A percentile compares a stretch with the other conserved stretches of the same genome.
phyloP scores from a whole-genome alignment of 35 echinoderm and acorn worm species.

The Ophioderma brevispina region DNA sequence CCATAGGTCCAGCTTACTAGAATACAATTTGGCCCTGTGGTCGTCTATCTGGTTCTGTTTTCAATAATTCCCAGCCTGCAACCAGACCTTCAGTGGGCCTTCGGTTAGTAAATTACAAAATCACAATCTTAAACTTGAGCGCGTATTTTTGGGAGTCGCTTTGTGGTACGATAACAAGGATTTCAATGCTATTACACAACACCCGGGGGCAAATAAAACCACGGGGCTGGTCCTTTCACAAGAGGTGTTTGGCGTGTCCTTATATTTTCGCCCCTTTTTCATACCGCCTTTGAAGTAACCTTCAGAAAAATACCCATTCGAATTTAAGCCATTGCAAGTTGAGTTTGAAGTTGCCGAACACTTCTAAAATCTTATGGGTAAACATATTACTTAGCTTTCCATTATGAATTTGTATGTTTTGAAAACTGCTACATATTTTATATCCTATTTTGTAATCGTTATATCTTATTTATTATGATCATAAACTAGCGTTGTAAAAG shows the following conservation, averaged over 20 bases:
- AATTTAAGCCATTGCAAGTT: not conserved
- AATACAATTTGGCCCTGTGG: too few relatives aligned
- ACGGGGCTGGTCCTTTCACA: not conserved
- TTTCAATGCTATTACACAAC: not conserved
- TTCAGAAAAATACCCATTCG: not conserved
- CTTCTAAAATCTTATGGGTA: not conserved
- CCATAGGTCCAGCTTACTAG: too few relatives aligned
- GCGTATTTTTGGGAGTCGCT: not conserved
- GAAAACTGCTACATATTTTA: not conserved
- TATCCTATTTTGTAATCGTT: not conserved
- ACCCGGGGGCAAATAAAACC: not conserved
- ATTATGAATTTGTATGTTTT: not conserved
- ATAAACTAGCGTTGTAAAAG: too few relatives aligned
- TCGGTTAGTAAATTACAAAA: not conserved
- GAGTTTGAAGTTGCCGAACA: not conserved
- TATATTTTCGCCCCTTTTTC: not conserved
- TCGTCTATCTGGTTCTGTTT: not conserved
- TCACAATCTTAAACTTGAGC: slow-evolving; percentile 2
- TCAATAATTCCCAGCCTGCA: not conserved
- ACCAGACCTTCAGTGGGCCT: not conserved
- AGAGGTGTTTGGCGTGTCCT: not conserved
- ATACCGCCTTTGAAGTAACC: not conserved
- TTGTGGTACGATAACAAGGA: not conserved
- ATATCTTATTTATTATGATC: too few relatives aligned
- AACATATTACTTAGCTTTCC: not conserved